Percentiles rank a stretch among this genome's conserved stretches.
Evolutionary conservation across 2,113 vertebrate species (phyloP).

Genomic region (Hyaena hyaena): DNA sequence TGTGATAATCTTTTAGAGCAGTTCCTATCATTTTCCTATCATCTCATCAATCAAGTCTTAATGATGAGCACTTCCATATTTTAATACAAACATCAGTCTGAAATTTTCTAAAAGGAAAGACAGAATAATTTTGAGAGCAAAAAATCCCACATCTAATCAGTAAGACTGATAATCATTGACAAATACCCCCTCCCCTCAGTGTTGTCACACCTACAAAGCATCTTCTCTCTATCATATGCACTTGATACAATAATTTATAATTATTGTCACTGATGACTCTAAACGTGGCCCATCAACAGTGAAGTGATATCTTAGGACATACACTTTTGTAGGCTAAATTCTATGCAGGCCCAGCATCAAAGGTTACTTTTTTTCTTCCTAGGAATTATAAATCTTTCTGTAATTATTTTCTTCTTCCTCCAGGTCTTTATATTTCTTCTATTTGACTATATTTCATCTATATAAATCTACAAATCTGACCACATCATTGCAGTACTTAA

Average conservation of each 20-base stretch:
- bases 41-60: background rate
- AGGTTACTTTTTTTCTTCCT: conserved; percentile 28
- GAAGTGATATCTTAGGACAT: background rate
- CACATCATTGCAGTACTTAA: conserved; percentile 37
- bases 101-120: background rate
- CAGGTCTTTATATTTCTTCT: conserved; percentile 48
- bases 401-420: conserved; percentile 52
- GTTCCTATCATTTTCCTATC: background rate
- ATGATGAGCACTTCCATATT: background rate
- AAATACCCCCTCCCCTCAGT: background rate
- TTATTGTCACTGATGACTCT: background rate
- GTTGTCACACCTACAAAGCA: background rate
- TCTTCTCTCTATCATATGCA: background rate
- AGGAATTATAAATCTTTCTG: conserved; percentile 55
- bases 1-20: background rate
- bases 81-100: background rate
- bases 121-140: background rate
- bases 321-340: background rate
- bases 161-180: too few species aligned
- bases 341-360: background rate
- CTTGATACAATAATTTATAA: background rate
- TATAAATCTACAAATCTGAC: conserved; percentile 54
- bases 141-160: background rate
- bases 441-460: conserved; percentile 50
- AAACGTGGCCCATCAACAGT: background rate